Conservation (phyloP, 1,140 invertebrate genomes). For the Hesperophylax magnus region DNA sequence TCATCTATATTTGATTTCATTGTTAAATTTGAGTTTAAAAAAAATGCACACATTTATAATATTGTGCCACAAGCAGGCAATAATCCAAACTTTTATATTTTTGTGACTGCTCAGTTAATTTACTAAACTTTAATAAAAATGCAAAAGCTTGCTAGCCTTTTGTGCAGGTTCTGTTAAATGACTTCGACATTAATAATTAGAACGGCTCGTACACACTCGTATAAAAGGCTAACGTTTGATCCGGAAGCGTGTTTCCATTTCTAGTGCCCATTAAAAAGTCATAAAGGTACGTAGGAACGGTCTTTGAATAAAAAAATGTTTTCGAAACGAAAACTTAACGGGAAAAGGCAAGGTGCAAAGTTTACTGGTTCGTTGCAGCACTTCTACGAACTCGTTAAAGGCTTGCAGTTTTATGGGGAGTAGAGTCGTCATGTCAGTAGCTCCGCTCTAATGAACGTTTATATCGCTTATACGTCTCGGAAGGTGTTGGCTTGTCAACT, state of each 20-base stretch:
- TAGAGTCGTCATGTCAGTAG: not conserved
- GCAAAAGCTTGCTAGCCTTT: too few relatives aligned
- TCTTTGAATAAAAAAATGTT: slow-evolving; percentile 26
- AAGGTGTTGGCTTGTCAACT: too few relatives aligned
- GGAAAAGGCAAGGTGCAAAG: slow-evolving; percentile 13
- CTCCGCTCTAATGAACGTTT: too few relatives aligned
- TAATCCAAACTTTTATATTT: too few relatives aligned
- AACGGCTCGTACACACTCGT: not conserved
- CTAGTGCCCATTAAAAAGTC: slow-evolving; percentile 27
- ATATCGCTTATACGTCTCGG: too few relatives aligned
- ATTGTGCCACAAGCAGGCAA: too few relatives aligned
- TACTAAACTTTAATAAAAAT: too few relatives aligned
- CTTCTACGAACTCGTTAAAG: slow-evolving; percentile 6
- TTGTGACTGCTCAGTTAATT: too few relatives aligned
- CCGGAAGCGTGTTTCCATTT: slow-evolving; percentile 18
- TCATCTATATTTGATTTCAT: too few relatives aligned
- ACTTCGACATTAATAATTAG: slow-evolving; percentile 17
- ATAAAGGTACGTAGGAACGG: slow-evolving; percentile 14
- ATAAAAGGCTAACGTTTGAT: slow-evolving; percentile 8
- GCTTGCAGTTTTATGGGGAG: slow-evolving; percentile 1
- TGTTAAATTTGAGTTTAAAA: too few relatives aligned
- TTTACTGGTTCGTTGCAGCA: slow-evolving; percentile 11
- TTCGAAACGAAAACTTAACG: slow-evolving; percentile 2
- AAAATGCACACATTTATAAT: too few relatives aligned
- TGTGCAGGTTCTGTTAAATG: not conserved